A percentile compares a stretch with the other conserved stretches of the same genome.
These are phyloP conservation scores for Gulo gulo DNA, from an alignment of 2,113 vertebrate species.

Conservation along the genomic window DNA sequence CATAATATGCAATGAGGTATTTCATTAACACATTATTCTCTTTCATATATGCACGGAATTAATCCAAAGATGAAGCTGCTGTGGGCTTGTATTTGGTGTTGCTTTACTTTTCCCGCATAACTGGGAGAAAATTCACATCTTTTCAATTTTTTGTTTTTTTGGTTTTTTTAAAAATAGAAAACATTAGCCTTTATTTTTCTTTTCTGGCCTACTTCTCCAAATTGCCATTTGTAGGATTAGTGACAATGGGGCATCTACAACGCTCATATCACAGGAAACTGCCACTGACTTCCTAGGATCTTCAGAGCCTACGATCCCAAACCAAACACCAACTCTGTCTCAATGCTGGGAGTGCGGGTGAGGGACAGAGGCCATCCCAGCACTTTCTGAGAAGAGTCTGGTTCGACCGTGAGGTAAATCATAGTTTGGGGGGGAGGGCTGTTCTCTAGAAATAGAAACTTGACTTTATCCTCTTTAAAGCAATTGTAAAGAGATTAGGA, in stretches of 20 bases:
- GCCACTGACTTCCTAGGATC: conserved; percentile 62
- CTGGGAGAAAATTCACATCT: conserved; percentile 44
- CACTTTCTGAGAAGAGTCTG: conserved; percentile 74
- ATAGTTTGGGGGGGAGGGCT: conserved; percentile 48
- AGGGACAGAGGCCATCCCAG: conserved; percentile 35
- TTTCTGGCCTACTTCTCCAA: conserved; percentile 64
- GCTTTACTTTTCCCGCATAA: conserved; percentile 42
- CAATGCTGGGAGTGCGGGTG: conserved; percentile 52
- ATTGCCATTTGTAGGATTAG: conserved; percentile 60
- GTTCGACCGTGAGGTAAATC: conserved; percentile 74
- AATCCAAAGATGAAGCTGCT: conserved; percentile 19
- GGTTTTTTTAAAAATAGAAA: conserved; percentile 52
- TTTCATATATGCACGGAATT: background rate
- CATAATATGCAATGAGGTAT: background rate
- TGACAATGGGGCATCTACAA: conserved; percentile 57
- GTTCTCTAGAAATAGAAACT: conserved; percentile 61
- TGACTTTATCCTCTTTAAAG: conserved; percentile 60
- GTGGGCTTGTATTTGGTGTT: conserved; percentile 58
- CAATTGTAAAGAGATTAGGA: conserved; percentile 5
- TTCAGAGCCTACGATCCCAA: conserved; percentile 44
- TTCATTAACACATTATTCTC: background rate
- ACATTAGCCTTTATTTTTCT: conserved; percentile 55
- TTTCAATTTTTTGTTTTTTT: background rate
- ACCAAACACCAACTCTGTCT: conserved; percentile 44
- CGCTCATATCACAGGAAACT: conserved; percentile 62